These are phyloP conservation scores for Tipula helvola DNA, from an alignment of 2,888 invertebrate genomes.

Conservation along the genomic window DNA sequence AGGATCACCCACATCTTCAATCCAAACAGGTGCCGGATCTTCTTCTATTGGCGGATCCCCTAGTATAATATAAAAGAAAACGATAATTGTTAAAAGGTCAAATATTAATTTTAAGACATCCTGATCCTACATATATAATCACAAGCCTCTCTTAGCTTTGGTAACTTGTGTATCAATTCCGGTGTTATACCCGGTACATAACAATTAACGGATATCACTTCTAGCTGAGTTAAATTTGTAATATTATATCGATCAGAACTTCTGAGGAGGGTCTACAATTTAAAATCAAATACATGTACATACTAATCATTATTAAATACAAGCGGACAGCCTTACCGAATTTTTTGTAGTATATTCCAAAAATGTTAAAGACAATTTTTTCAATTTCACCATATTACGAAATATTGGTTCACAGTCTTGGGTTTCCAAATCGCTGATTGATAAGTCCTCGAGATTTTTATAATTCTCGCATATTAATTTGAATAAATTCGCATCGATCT, in stretches of 20 bases:
- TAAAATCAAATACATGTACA: not conserved
- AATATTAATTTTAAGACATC: not conserved
- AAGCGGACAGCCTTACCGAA: not conserved
- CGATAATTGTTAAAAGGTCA: not conserved
- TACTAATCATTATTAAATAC: not conserved
- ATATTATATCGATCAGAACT: not conserved
- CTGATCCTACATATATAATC: not conserved
- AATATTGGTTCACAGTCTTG: not conserved
- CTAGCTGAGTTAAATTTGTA: not conserved
- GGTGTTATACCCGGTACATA: not conserved
- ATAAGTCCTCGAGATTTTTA: not conserved
- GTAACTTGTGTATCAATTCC: not conserved
- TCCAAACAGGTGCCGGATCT: not conserved
- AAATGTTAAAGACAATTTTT: not conserved
- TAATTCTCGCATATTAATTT: not conserved
- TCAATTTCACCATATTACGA: not conserved
- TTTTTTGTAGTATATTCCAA: not conserved
- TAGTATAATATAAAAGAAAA: not conserved
- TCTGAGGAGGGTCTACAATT: not conserved
- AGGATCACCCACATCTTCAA: not conserved
- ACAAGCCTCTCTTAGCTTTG: not conserved
- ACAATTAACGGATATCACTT: not conserved
- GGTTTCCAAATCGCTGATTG: not conserved
- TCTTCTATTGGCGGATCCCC: not conserved
- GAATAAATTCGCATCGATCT: not conserved